phyloP scores from a whole-genome alignment of 2,797 vertebrate species.

The Odontamblyopus lacepedii region DNA sequence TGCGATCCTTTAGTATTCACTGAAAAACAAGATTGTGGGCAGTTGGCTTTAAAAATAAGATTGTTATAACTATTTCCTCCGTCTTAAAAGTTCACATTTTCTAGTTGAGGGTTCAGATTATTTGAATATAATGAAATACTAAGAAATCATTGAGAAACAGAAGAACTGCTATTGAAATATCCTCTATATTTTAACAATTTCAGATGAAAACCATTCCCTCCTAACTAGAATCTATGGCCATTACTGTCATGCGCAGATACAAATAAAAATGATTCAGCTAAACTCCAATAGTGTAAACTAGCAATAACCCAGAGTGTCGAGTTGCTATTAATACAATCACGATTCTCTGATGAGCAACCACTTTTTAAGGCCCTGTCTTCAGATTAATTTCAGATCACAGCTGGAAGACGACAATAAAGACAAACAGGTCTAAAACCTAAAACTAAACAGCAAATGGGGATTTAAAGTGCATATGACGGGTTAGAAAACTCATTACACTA shows the following conservation, averaged over 20 bases:
- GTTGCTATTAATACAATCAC: constrained; percentile 6
- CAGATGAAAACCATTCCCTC: neutral
- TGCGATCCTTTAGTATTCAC: too few species aligned
- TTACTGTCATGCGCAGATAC: neutral
- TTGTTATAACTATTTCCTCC: too few species aligned
- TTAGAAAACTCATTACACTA: too few species aligned
- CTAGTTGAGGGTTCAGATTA: too few species aligned
- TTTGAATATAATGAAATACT: too few species aligned
- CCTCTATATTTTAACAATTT: neutral
- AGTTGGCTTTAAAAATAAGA: too few species aligned
- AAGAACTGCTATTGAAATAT: neutral
- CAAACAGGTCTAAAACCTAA: constrained; percentile 34
- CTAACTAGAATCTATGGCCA: neutral
- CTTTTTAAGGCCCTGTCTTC: constrained; percentile 7
- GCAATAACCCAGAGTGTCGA: neutral
- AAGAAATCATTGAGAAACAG: too few species aligned
- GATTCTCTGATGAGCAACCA: constrained; percentile 13
- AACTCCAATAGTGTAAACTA: constrained; percentile 7
- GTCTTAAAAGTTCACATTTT: too few species aligned
- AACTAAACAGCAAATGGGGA: constrained; percentile 5
- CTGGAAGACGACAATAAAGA: constrained; percentile 23
- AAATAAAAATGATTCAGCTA: neutral
- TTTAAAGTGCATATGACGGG: neutral
- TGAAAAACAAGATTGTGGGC: too few species aligned
- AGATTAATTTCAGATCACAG: constrained; percentile 14